Conservation (phyloP, 2,888 invertebrate genomes). For the Schizaphis graminum region DNA sequence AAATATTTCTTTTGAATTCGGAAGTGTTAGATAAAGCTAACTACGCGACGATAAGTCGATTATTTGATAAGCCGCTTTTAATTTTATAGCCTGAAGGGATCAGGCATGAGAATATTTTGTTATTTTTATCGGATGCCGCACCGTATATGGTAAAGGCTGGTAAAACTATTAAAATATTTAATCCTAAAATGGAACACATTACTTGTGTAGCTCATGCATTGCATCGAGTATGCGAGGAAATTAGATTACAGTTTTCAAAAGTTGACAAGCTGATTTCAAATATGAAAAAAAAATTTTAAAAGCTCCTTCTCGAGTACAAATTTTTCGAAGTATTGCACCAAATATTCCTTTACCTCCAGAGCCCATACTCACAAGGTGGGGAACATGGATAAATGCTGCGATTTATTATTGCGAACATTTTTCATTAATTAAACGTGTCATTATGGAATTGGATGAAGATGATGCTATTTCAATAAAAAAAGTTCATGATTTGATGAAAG, state of each 20-base stretch:
- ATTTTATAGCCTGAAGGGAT: too few relatives aligned
- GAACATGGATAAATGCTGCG: background rate
- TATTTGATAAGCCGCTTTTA: too few relatives aligned
- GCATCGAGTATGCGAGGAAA: conserved; percentile 35
- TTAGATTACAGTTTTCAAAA: conserved; percentile 20
- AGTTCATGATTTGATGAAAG: background rate
- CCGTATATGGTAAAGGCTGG: conserved; percentile 26
- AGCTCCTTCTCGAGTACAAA: background rate
- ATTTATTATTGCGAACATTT: conserved; percentile 40
- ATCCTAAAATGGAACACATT: conserved; percentile 41
- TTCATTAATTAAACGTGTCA: conserved; percentile 32
- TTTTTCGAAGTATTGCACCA: conserved; percentile 44
- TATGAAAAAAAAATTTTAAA: conserved; percentile 32
- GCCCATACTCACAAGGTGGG: conserved; percentile 1
- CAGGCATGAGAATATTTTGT: too few relatives aligned
- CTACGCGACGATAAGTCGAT: too few relatives aligned
- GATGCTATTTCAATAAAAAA: conserved; percentile 34
- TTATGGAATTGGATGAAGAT: conserved; percentile 14
- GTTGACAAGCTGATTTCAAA: conserved; percentile 27
- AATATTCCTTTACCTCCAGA: conserved; percentile 34
- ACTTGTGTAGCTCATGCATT: conserved; percentile 37
- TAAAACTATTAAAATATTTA: background rate
- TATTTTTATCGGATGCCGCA: background rate
- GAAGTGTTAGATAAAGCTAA: too few relatives aligned
- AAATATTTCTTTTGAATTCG: too few relatives aligned